Base-by-base conservation (phyloP, 2,888 invertebrate species). In the Cordilura impudica region DNA sequence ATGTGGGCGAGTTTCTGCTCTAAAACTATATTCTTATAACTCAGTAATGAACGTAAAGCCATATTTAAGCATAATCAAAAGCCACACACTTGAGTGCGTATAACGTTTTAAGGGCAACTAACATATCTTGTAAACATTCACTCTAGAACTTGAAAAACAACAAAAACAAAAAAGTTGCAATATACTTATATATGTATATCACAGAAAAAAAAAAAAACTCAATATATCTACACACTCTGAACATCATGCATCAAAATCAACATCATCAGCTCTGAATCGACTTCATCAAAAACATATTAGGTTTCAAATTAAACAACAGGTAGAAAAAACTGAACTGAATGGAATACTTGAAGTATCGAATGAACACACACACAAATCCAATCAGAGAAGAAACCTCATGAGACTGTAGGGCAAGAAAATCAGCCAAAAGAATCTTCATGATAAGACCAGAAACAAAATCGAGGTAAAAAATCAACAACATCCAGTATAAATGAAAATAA, bases 231-330 rank as follows among this genome's bases (percentile, higher is more conserved):
- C 10, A 12, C 10, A 23, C 29, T 23, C 7, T 1, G 18, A 65
- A 35, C 18, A 58, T 45, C 49, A 49, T 70, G 60, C 73, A 58
- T 65, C 54, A 63, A 67, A 74, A 67, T 66, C 61, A 70, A 65
- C 81, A 69, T 71, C 81, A 73, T 74, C 72, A 78, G 72, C 63
- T 75, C 75, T 69, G 63, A 78, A 67, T 72, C 72, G 69, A 83
- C 82, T 81, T 82, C 78, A 83, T 82, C 81, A 81, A 82, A 82
- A 82, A 82, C 81, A 75, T 83, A 81, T 83, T 81, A 82, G 69
- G 78, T 82, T 82, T 81, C 82, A 75, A 77, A 77, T 73, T 76
- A 77, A 81, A 82, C 47, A 72, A 63, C 78, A 81, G 81, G 80
- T 79, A 82, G 73, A 61, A 66, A 39, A 58, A 51, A 45, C 35